Evolutionary conservation across 2,888 invertebrate genomes (phyloP).

Genomic region (Hetaerina titia): DNA sequence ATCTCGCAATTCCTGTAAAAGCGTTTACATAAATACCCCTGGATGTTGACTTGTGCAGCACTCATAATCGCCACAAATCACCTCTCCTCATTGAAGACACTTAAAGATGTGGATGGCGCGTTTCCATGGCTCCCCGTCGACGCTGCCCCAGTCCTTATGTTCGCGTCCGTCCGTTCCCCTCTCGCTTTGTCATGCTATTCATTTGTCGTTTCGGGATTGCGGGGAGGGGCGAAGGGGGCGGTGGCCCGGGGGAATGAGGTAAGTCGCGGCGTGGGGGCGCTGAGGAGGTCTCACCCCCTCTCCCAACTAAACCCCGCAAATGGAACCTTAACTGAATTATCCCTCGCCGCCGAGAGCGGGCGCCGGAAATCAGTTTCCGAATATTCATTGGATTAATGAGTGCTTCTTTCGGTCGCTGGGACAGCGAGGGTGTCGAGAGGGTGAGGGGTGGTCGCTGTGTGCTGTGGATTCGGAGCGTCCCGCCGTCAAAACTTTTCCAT

Average conservation of each 20-base stretch:
- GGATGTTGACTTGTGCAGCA: too few relatives aligned
- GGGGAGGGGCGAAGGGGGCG: too few relatives aligned
- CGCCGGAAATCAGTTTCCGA: constrained; percentile 50
- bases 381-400: constrained; percentile 57
- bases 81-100: too few relatives aligned
- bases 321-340: constrained; percentile 55
- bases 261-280: neutral
- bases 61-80: too few relatives aligned
- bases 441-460: neutral
- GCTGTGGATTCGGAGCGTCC: too few relatives aligned
- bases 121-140: neutral
- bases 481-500: too few relatives aligned
- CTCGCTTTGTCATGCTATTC: too few relatives aligned
- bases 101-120: too few relatives aligned
- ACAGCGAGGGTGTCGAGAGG: neutral
- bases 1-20: too few relatives aligned
- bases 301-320: neutral
- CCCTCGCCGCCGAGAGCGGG: neutral
- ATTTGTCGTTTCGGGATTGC: too few relatives aligned
- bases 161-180: neutral
- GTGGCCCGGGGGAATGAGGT: neutral
- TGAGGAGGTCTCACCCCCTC: neutral
- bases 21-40: too few relatives aligned
- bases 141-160: neutral
- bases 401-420: constrained; percentile 29